phyloP scores from a whole-genome alignment of 2,888 invertebrate genomes.

The Sinhomidia bicolor region DNA sequence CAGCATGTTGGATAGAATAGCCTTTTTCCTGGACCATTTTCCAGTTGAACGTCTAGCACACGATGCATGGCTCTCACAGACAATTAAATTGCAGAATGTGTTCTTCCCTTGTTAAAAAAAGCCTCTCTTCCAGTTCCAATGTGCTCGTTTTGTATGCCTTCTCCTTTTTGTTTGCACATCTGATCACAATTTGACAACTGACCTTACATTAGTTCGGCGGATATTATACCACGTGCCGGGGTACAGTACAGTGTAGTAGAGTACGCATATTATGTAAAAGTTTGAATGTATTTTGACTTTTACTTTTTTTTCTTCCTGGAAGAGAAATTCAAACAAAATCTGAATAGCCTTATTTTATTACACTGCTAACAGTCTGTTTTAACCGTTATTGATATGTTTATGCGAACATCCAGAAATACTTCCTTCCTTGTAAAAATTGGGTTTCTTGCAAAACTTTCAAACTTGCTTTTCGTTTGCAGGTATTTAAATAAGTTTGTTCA shows the following conservation, averaged over 20 bases:
- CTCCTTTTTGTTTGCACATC: constrained; percentile 24
- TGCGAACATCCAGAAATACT: background rate
- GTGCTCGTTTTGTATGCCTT: constrained; percentile 42
- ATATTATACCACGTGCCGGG: too few species aligned
- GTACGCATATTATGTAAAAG: too few species aligned
- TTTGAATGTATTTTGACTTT: too few species aligned
- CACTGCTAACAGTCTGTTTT: constrained; percentile 55
- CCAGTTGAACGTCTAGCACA: constrained; percentile 43
- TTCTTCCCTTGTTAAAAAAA: constrained; percentile 51
- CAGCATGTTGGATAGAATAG: constrained; percentile 17
- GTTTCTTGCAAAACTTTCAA: background rate
- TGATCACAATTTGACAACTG: constrained; percentile 37
- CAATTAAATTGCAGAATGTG: constrained; percentile 60
- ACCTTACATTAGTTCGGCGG: background rate
- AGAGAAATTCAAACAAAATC: constrained; percentile 29
- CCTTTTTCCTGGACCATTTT: constrained; percentile 67
- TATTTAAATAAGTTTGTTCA: too few species aligned
- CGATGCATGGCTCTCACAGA: constrained; percentile 55
- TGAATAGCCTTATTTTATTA: constrained; percentile 59
- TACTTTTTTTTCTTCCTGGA: too few species aligned
- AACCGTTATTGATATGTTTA: constrained; percentile 46
- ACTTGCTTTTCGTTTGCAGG: too few species aligned
- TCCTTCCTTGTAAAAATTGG: background rate
- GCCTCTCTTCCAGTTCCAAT: constrained; percentile 45
- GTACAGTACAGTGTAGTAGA: too few species aligned